Base-by-base conservation (phyloP, 1,140 invertebrate species). In the Aleiodes sp. region DNA sequence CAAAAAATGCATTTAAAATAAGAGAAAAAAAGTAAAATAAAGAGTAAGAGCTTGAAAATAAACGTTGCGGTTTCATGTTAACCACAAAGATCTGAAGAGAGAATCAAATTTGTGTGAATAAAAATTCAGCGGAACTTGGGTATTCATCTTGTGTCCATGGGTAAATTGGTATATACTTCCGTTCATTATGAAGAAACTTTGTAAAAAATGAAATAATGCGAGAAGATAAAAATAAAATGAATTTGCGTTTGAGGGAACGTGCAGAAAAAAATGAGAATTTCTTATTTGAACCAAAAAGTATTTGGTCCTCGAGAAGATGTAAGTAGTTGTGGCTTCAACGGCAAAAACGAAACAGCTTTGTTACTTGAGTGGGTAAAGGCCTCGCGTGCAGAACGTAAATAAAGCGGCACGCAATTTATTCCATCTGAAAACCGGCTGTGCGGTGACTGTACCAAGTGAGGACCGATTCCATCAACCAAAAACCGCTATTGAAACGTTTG, bases 351-450 rank as follows among this genome's bases (percentile, higher is more conserved):
- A 41, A 64, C 62, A 64, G 60, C 60, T 39, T 37, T 62, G 60
- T 62, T 62, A 62, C 60, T 39, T n/a, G n/a, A n/a, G n/a, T n/a
- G 29, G 31, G 14, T 21, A 4, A 6, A 14, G 41, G 9, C n/a
- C 26, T 64, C 39, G 62, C 62, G 62, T 64, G 62, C 39, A 46
- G 3, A 41, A 39, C 24, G 39, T 64, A 62, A 62, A 62, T 62
- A 39, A 62, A 62, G 21, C 7, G 24, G 24, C 62, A 64, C 62
- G 39, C 62, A 64, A 64, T 64, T 64, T 64, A 46, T 64, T 64
- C 62, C 16, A n/a, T n/a, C 16, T 21, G 46, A 10, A 2, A 41
- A 39, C 33, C 1, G 31, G 60, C 28, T 28, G 2, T 57, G 16
- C 26, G 6, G 52, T 57, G 52, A 41, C 62, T 41, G 62, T 28